Conservation (phyloP, 1,140 invertebrate species). For the Diabrotica virgifera region DNA sequence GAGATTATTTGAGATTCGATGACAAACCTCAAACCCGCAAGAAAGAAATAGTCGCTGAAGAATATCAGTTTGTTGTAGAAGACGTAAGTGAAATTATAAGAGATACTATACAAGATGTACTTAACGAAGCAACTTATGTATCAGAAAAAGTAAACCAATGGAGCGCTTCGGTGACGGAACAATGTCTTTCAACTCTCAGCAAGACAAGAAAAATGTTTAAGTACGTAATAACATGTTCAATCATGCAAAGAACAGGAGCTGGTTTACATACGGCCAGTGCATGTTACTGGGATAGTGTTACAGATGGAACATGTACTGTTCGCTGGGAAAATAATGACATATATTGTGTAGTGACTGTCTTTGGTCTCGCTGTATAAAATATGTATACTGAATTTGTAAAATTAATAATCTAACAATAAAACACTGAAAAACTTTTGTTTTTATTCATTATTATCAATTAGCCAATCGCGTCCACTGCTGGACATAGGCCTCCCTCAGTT, state of each 20-base stretch:
- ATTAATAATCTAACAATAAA: no score
- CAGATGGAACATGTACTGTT: constrained; percentile 94
- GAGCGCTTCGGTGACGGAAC: constrained; percentile 93
- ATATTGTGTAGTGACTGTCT: constrained; percentile 81
- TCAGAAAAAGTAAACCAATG: constrained; percentile 96
- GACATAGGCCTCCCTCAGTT: no score
- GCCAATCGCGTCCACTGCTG: no score
- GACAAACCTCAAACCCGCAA: constrained; percentile 26
- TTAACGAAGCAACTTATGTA: constrained; percentile 91
- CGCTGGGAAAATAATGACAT: constrained; percentile 99
- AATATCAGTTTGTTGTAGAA: constrained; percentile 44
- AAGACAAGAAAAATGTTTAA: constrained; percentile 97
- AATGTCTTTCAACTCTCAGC: constrained; percentile 84
- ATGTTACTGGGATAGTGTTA: constrained; percentile 95
- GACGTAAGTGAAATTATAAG: constrained; percentile 98
- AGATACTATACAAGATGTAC: constrained; percentile 91
- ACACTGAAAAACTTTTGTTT: no score
- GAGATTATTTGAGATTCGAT: constrained; percentile 29
- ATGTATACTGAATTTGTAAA: constrained; percentile 24
- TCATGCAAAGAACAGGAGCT: constrained; percentile 97
- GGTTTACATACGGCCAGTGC: constrained; percentile 96
- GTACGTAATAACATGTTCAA: constrained; percentile 83
- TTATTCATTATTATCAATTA: no score
- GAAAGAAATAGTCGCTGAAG: constrained; percentile 37
- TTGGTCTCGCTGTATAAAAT: constrained; percentile 45